These are phyloP conservation scores for Shinisaurus crocodilurus DNA, from an alignment of 2,113 vertebrate genomes.

Conservation along the genomic window DNA sequence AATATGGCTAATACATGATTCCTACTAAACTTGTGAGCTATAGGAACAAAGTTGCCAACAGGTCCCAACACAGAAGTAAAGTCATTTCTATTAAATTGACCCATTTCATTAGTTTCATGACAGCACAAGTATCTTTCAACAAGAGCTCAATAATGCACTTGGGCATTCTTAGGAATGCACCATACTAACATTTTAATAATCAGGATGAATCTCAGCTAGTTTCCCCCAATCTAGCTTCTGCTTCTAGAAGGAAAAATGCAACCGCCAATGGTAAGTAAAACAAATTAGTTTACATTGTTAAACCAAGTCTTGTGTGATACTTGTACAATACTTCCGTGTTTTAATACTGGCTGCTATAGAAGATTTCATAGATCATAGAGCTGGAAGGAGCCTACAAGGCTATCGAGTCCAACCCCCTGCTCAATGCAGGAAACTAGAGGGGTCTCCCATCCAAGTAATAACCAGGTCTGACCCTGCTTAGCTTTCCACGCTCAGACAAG, in stretches of 20 bases:
- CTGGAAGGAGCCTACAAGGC: no score
- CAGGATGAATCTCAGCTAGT: constrained; percentile 37
- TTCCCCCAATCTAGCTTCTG: constrained; percentile 36
- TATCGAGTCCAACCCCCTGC: no score
- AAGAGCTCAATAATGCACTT: constrained; percentile 56
- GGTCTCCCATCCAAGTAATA: no score
- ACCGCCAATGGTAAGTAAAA: constrained; percentile 42
- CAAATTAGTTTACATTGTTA: neutral
- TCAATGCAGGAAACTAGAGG: no score
- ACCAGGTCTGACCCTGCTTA: no score
- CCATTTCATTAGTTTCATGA: constrained; percentile 60
- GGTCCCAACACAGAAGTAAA: constrained; percentile 52
- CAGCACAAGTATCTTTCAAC: constrained; percentile 59
- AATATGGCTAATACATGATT: constrained; percentile 78
- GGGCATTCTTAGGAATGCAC: constrained; percentile 25
- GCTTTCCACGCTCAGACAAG: no score
- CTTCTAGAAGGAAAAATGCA: constrained; percentile 41
- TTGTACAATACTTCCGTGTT: neutral
- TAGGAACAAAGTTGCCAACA: constrained; percentile 60
- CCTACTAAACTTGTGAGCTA: constrained; percentile 73
- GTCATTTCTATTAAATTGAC: constrained; percentile 56
- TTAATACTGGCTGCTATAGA: constrained; percentile 45
- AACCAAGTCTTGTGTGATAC: constrained; percentile 34
- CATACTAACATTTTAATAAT: constrained; percentile 20
- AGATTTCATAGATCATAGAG: no score